Evolutionary conservation across 2,797 vertebrate species (phyloP).

Genomic region (Hemitrygon akajei): DNA sequence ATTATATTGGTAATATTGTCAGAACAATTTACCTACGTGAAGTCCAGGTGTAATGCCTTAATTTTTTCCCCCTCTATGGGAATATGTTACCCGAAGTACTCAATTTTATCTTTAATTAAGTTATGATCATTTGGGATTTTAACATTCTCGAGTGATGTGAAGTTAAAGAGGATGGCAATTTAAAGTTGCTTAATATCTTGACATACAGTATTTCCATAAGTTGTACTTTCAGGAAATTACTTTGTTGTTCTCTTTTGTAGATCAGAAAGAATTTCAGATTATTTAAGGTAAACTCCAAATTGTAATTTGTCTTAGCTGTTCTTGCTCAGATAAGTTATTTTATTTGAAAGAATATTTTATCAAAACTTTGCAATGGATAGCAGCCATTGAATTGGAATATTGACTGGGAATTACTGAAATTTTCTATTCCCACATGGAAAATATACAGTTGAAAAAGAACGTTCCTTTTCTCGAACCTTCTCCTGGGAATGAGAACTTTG

Average conservation of each 20-base stretch:
- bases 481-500: neutral
- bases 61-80: neutral
- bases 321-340: neutral
- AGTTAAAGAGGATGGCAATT: neutral
- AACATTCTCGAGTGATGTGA: neutral
- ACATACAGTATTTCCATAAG: neutral
- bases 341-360: no score
- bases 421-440: neutral
- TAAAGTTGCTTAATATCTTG: neutral
- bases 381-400: constrained; percentile 38
- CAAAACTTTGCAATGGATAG: no score
- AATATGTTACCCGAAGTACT: neutral
- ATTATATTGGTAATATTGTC: neutral
- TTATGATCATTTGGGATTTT: neutral
- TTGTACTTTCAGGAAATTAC: neutral
- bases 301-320: neutral
- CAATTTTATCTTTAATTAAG: neutral
- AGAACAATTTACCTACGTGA: neutral
- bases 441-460: neutral
- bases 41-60: neutral
- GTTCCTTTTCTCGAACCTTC: neutral
- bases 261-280: neutral
- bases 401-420: constrained; percentile 38
- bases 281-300: neutral
- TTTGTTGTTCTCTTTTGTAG: neutral